Base-by-base conservation (phyloP, 2,888 invertebrate species). In the Ophion ventricosus region DNA sequence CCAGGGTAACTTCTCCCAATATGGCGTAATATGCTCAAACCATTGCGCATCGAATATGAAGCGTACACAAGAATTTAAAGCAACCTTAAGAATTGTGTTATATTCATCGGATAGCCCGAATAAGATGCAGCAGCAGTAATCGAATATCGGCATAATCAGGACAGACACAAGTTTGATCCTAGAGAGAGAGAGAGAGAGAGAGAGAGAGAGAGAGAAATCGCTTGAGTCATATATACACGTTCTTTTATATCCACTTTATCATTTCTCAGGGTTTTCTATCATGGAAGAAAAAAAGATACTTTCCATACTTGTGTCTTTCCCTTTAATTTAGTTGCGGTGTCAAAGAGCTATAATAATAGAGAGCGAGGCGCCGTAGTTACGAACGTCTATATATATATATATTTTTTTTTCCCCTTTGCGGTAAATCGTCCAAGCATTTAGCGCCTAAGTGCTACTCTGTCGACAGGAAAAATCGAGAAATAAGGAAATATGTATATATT, bases 401-500 rank as follows among this genome's bases (percentile, higher is more conserved):
- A 26, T 7, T 14, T 64, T 11, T 10, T 29, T 5, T 61, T 49
- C 61, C 17, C 17, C 43, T 56, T 56, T 35, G 35, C 29, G 70
- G 70, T 20, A 56, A 70, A 56, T 56, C 20, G 56, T 26, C 56
- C 10, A 29, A 26, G 70, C 29, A n/a, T 56, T 70, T 56, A 70
- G 40, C 11, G 61, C 43, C 61, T 25, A 73, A 73, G 73, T 61
- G 57, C 20, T 29, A 26, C 40, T 70, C 29, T 5, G 23, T 35
- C 59, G 73, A 26, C 43, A 10, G 17, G 26, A 49, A 49, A 43
- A 61, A 73, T 61, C 43, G 25, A 14, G n/a, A 20, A 40, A 14
- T 7, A 57, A 49, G 25, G 49, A 49, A 25, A 35, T 20, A 64
- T 8, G 1, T 35, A 43, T 35, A 43, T 77, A 57, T 57, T 40